phyloP scores from a whole-genome alignment of 2,888 invertebrate genomes.

The Nemoura dubitans region DNA sequence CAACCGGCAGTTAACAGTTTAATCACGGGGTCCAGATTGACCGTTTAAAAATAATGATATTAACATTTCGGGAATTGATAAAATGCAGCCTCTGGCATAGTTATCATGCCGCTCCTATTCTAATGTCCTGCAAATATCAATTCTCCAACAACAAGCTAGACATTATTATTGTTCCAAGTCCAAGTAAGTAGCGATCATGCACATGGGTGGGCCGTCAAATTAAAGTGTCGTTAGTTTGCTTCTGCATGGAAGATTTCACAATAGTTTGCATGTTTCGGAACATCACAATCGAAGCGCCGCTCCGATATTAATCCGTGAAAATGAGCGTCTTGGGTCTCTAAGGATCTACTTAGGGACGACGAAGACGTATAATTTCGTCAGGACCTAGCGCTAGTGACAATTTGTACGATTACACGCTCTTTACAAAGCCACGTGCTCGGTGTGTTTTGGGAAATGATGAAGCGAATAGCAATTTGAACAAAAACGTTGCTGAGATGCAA shows the following conservation, averaged over 20 bases:
- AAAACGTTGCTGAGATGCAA: neutral
- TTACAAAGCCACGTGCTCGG: neutral
- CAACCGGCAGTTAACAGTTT: neutral
- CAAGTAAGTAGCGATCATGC: constrained; percentile 8
- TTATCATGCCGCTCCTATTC: neutral
- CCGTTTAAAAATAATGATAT: neutral
- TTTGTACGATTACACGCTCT: neutral
- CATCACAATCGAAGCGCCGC: neutral
- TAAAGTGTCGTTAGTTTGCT: constrained; percentile 47
- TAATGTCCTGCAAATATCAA: neutral
- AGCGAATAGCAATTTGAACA: neutral
- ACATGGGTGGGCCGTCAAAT: constrained; percentile 47
- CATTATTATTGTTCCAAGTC: neutral
- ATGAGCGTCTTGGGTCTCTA: neutral
- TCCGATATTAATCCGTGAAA: neutral
- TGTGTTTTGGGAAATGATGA: neutral
- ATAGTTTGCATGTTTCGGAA: constrained; percentile 25
- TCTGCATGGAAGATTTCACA: neutral
- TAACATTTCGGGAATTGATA: neutral
- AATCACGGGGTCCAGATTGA: neutral
- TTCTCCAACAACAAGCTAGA: neutral
- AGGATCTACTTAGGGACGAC: neutral
- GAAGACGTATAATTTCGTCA: neutral
- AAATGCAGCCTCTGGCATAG: neutral
- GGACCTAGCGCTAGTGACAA: neutral